phyloP scores from a whole-genome alignment of 1,140 invertebrate genomes.

The Rhagoletis pomonella region DNA sequence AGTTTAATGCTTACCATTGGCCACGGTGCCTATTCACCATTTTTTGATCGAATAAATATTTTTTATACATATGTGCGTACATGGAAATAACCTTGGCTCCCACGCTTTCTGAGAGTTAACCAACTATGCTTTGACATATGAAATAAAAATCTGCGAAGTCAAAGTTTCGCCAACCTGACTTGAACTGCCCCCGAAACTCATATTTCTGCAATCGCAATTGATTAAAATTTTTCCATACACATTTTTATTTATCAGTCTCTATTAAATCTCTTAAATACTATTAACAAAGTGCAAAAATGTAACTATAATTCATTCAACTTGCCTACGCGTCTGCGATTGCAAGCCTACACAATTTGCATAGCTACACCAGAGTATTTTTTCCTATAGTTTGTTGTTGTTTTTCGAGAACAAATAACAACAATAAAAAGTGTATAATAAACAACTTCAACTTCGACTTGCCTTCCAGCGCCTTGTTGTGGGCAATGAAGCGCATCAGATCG shows the following conservation, averaged over 20 bases:
- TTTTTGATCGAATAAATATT: too few species aligned
- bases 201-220: constrained; percentile 28
- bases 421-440: background rate
- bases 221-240: constrained; percentile 14
- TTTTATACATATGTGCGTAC: too few species aligned
- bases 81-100: too few species aligned
- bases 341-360: constrained; percentile 31
- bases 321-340: constrained; percentile 2
- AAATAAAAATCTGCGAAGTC: background rate
- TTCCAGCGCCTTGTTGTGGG: background rate
- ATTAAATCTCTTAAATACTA: constrained; percentile 46
- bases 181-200: background rate
- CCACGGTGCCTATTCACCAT: too few species aligned
- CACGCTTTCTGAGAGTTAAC: too few species aligned
- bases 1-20: too few species aligned
- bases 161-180: background rate
- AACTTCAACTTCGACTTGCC: background rate
- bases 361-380: background rate
- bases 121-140: too few species aligned
- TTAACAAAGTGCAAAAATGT: constrained; percentile 43
- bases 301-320: constrained; percentile 39
- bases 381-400: background rate
- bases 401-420: background rate
- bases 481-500: constrained; percentile 13
- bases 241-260: constrained; percentile 13